Conservation (phyloP, 2,888 invertebrate genomes). For the Drosophila gaucha region DNA sequence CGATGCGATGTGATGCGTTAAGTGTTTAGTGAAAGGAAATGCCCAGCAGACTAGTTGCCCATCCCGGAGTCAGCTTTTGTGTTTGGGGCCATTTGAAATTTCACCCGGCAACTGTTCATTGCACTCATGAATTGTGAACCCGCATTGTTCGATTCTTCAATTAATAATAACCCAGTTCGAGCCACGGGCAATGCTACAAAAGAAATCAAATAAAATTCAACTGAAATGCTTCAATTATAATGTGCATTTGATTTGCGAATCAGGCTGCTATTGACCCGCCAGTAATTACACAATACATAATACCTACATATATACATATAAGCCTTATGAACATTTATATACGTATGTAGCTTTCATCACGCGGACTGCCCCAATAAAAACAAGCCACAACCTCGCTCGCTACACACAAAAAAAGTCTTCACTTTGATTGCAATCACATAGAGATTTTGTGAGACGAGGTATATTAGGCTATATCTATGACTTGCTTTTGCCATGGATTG, state of each 20-base stretch:
- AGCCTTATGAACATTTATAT: too few species aligned
- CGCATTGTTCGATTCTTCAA: constrained; percentile 18
- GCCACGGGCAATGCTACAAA: constrained; percentile 11
- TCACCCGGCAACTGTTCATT: constrained; percentile 26
- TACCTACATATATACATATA: neutral
- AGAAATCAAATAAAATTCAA: constrained; percentile 11
- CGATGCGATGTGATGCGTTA: neutral
- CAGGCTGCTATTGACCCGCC: constrained; percentile 54
- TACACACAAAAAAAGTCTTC: constrained; percentile 10
- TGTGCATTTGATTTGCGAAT: constrained; percentile 68
- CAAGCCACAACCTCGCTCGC: constrained; percentile 38
- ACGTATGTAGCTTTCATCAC: constrained; percentile 35
- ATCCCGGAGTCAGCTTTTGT: neutral
- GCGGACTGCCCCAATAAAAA: constrained; percentile 43
- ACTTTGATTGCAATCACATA: too few species aligned
- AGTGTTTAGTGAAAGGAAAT: constrained; percentile 17
- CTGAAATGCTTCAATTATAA: constrained; percentile 54
- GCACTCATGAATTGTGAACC: too few species aligned
- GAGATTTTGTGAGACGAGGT: too few species aligned
- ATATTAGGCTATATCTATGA: constrained; percentile 48
- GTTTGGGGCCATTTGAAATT: constrained; percentile 14
- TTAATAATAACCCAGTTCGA: constrained; percentile 29
- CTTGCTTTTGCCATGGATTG: constrained; percentile 43
- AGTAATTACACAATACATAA: constrained; percentile 54
- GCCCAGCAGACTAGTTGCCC: neutral